Percentiles rank a stretch among this genome's conserved stretches.
phyloP scores from a whole-genome alignment of 2,888 invertebrate species.

The Lamellibrachia satsuma region DNA sequence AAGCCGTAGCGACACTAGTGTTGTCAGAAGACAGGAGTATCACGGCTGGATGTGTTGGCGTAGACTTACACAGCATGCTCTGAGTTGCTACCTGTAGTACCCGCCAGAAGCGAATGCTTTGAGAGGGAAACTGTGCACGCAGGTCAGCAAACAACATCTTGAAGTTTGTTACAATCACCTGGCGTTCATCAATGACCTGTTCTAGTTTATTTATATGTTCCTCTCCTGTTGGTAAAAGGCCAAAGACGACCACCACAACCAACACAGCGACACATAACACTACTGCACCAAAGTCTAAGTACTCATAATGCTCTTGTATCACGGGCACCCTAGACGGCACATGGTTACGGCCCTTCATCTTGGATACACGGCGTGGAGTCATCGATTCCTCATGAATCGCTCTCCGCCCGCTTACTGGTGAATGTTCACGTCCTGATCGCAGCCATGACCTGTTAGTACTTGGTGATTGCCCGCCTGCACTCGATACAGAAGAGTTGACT shows the following conservation, averaged over 20 bases:
- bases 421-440: not conserved
- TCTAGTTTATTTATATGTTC: not conserved
- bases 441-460: not conserved
- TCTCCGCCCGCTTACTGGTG: not conserved
- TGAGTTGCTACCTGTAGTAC: not conserved
- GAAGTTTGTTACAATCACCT: not conserved
- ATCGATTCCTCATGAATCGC: not conserved
- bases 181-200: not conserved
- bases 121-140: not conserved
- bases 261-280: not conserved
- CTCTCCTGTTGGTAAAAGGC: not conserved
- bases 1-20: not conserved
- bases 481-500: not conserved
- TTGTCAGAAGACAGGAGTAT: not conserved
- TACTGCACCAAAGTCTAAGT: not conserved
- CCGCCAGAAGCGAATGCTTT: not conserved
- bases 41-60: not conserved
- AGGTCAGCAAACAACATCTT: conserved; percentile 3
- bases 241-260: not conserved
- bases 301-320: not conserved
- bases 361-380: not conserved
- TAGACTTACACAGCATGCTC: not conserved
- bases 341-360: not conserved
- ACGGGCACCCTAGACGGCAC: not conserved
- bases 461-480: not conserved